phyloP scores from a whole-genome alignment of 2,113 vertebrate genomes.

The Ictalurus furcatus region DNA sequence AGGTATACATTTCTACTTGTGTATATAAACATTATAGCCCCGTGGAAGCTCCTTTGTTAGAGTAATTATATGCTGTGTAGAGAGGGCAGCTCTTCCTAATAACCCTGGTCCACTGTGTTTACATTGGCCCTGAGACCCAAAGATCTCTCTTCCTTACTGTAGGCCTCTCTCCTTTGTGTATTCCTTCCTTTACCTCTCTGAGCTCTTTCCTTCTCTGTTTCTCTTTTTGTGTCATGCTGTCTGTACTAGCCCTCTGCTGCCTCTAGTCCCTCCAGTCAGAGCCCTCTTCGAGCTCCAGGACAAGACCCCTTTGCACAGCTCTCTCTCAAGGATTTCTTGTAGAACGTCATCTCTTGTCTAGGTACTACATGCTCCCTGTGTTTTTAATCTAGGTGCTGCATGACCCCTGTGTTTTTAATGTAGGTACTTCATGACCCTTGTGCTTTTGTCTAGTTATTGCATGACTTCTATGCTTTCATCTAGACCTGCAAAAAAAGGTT shows the following conservation, averaged over 20 bases:
- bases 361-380: constrained; percentile 82
- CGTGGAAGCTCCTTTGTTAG: constrained; percentile 20
- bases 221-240: constrained; percentile 70
- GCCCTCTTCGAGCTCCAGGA: constrained; percentile 97
- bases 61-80: not conserved
- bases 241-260: constrained; percentile 95
- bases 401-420: not conserved
- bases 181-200: constrained; percentile 38
- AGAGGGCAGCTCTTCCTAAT: not conserved
- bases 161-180: constrained; percentile 55
- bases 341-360: constrained; percentile 91
- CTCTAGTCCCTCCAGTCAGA: constrained; percentile 99
- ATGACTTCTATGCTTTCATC: not conserved
- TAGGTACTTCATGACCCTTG: not conserved
- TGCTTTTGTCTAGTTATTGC: not conserved
- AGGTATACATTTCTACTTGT: constrained; percentile 73
- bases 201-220: constrained; percentile 78
- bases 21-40: not conserved
- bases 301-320: constrained; percentile 99
- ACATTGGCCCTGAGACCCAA: constrained; percentile 12
- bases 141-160: constrained; percentile 46
- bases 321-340: constrained; percentile 99
- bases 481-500: not conserved
- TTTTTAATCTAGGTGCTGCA: constrained; percentile 62
- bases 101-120: constrained; percentile 9